A percentile compares a stretch with the other conserved stretches of the same genome.
These are phyloP conservation scores for Esox niger DNA, from an alignment of 2,113 vertebrate species.

Conservation along the genomic window DNA sequence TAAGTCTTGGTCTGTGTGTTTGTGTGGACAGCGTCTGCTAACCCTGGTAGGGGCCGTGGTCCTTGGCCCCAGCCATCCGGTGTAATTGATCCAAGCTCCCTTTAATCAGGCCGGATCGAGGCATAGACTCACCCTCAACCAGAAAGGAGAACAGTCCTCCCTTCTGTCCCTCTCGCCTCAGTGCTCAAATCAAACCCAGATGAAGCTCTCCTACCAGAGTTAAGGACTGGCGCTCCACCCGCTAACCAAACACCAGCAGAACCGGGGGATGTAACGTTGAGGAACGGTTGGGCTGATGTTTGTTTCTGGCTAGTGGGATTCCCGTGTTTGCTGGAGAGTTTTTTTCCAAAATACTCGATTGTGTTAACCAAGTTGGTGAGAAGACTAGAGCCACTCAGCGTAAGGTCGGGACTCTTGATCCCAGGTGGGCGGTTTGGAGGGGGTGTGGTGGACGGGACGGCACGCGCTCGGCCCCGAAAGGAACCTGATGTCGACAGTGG, in stretches of 20 bases:
- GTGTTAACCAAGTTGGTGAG: not conserved
- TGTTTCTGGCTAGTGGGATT: constrained; percentile 19
- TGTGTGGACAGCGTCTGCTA: no score
- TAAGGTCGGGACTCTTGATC: not conserved
- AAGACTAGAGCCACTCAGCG: not conserved
- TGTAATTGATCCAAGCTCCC: constrained; percentile 69
- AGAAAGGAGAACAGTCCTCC: constrained; percentile 40
- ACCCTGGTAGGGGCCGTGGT: constrained; percentile 14
- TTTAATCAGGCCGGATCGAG: constrained; percentile 69
- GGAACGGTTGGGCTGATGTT: constrained; percentile 21
- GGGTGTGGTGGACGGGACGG: constrained; percentile 51
- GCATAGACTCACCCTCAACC: constrained; percentile 26
- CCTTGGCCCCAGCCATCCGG: constrained; percentile 53
- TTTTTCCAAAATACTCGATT: not conserved
- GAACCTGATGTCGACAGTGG: constrained; percentile 45
- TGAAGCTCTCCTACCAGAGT: constrained; percentile 67
- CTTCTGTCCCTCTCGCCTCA: constrained; percentile 29
- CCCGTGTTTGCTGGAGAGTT: not conserved
- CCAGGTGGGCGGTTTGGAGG: constrained; percentile 17
- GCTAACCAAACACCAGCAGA: constrained; percentile 47
- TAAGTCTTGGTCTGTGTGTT: no score
- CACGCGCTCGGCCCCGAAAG: constrained; percentile 55
- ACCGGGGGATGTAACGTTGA: not conserved
- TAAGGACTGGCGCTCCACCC: constrained; percentile 67
- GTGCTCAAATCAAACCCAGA: constrained; percentile 71